Percentiles rank a stretch among this genome's conserved stretches.
Conservation (phyloP, 1,140 invertebrate genomes). For the Alviniconcha marisindica region DNA sequence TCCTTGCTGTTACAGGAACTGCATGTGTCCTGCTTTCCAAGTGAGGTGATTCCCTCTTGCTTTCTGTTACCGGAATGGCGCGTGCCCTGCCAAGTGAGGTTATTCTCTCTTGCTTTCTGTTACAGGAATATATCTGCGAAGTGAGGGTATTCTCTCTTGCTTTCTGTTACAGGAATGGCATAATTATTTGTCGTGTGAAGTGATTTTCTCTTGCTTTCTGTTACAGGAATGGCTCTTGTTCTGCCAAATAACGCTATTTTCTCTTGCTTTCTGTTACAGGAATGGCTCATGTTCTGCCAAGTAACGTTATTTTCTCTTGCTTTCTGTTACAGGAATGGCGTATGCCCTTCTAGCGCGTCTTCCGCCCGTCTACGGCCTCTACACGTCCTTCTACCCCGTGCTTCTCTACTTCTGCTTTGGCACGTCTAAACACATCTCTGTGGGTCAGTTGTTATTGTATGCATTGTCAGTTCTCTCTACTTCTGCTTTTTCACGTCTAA, state of each 20-base stretch:
- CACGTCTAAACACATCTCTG: conserved; percentile 75
- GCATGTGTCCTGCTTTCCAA: conserved; percentile 75
- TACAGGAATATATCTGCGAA: too few relatives aligned
- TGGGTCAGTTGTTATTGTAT: conserved; percentile 71
- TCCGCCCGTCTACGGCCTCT: conserved; percentile 75
- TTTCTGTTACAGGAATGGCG: conserved; percentile 73
- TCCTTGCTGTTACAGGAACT: conserved; percentile 72
- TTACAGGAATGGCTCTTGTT: too few relatives aligned
- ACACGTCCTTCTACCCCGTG: conserved; percentile 76
- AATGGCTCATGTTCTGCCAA: conserved; percentile 75
- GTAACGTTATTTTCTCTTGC: too few relatives aligned
- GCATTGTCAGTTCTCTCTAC: too few relatives aligned
- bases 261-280: conserved; percentile 70
- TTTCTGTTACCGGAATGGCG: conserved; percentile 73
- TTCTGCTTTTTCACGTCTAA: not conserved
- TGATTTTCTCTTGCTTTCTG: too few relatives aligned
- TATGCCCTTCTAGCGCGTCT: conserved; percentile 74
- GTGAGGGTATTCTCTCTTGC: too few relatives aligned
- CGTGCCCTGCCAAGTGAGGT: too few relatives aligned
- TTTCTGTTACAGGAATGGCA: too few relatives aligned
- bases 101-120: too few relatives aligned
- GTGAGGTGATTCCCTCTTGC: too few relatives aligned
- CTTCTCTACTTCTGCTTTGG: conserved; percentile 77
- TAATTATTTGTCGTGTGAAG: too few relatives aligned
- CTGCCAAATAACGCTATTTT: too few relatives aligned